Evolutionary conservation across 2,888 invertebrate genomes (phyloP).

Genomic region (Pocota personata): DNA sequence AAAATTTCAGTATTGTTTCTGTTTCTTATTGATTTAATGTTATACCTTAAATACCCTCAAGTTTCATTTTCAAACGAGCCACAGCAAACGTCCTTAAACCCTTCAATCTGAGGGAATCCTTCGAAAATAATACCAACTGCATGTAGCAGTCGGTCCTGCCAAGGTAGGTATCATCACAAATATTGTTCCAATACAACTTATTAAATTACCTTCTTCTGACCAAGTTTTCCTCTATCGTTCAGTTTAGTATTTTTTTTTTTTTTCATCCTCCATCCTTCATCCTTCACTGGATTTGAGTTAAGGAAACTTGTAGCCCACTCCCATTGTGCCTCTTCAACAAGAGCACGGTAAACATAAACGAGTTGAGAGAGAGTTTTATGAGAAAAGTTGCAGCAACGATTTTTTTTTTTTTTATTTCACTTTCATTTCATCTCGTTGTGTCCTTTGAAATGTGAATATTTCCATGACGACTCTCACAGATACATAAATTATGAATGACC

Average conservation of each 20-base stretch:
- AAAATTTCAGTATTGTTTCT: background rate
- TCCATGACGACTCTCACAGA: background rate
- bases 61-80: background rate
- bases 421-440: background rate
- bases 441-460: conserved; percentile 11
- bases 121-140: background rate
- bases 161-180: background rate
- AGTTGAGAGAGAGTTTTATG: conserved; percentile 44
- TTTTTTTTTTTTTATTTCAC: background rate
- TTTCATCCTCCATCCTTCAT: background rate
- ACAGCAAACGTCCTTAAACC: background rate
- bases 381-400: conserved; percentile 35
- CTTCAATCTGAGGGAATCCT: background rate
- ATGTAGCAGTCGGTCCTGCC: background rate
- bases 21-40: background rate
- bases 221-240: background rate
- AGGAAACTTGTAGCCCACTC: background rate
- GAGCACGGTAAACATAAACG: background rate
- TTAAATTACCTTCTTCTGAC: conserved; percentile 3
- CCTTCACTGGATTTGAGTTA: background rate
- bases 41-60: background rate
- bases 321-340: background rate
- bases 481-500: conserved; percentile 6
- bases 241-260: too few species aligned
- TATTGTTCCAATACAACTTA: conserved; percentile 3